Conservation (phyloP, 1,140 invertebrate genomes). For the Musca vetustissima region DNA sequence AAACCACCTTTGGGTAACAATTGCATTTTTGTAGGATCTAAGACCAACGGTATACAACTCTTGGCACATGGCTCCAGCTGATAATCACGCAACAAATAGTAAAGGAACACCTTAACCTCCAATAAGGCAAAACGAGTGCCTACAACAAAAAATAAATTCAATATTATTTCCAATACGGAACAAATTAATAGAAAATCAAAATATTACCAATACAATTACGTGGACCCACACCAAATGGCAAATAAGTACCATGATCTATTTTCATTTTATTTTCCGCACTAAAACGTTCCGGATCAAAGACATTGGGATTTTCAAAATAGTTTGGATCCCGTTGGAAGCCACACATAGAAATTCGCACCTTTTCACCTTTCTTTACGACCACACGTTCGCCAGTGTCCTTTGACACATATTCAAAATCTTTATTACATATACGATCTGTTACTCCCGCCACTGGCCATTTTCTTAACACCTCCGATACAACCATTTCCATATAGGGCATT, state of each 20-base stretch:
- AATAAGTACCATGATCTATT: constrained; percentile 34
- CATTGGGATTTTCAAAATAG: constrained; percentile 58
- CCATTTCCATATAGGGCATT: constrained; percentile 69
- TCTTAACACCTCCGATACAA: constrained; percentile 63
- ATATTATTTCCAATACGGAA: background rate
- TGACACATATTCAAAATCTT: constrained; percentile 53
- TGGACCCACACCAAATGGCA: constrained; percentile 53
- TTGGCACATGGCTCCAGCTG: constrained; percentile 23
- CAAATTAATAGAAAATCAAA: constrained; percentile 49
- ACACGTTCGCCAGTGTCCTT: constrained; percentile 33
- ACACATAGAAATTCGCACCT: constrained; percentile 47
- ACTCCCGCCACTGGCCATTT: constrained; percentile 59
- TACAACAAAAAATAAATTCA: background rate
- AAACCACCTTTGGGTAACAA: constrained; percentile 18
- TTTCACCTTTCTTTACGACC: constrained; percentile 26
- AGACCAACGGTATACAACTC: constrained; percentile 24
- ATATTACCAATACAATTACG: constrained; percentile 51
- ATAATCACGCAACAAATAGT: constrained; percentile 37
- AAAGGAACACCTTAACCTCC: constrained; percentile 61
- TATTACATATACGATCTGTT: constrained; percentile 59
- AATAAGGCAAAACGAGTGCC: constrained; percentile 60
- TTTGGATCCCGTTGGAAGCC: constrained; percentile 56
- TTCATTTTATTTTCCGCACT: constrained; percentile 53
- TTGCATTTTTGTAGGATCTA: background rate
- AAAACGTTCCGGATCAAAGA: constrained; percentile 60